Evolutionary conservation across 2,888 invertebrate species (phyloP), one percentile per base, ranked within the genome.

Genomic region (Eupithecia tripunctaria): DNA sequence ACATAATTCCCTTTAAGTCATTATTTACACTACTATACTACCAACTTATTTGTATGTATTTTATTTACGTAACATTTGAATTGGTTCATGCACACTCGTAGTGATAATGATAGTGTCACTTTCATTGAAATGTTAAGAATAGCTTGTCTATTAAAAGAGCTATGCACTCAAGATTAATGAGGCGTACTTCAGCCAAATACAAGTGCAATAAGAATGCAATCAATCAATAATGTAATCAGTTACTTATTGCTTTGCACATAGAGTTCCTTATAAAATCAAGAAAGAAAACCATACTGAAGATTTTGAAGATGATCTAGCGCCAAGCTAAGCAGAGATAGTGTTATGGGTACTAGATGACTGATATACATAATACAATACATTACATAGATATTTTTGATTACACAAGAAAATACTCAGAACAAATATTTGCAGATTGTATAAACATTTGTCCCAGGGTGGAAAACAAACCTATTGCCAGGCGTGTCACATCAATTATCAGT

Each of bases 81-180:
- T 63, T 63, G 10, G 62, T 63, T 29, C 60, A 60, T 14, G 25
- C 56, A 14, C 12, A 56, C 56, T 56, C 25, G 0, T 56, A 12
- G n/a, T 68, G 68, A 68, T 41, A 36, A 27, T 36, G 36, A 41
- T 59, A 60, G n/a, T 36, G 32, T 67, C 68, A 68, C 59, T 68
- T 60, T 60, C 59, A 68, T 60, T 59, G 14, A 56, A 25, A 41
- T 59, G 27, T 59, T 68, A 18, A 59, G 8, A 41, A 68, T 67
- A 65, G 65, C 25, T 18, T 27, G 25, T 56, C 43, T 67, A 21
- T 65, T 14, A 64, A 41, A 38, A 41, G 51, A 68, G 59, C 15
- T 29, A 56, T 27, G 41, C 29, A 66, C 43, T 66, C 63, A 68
- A 68, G 60, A 66, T 4, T 56, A 25, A 56, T 14, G 25, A 25